phyloP scores from a whole-genome alignment of 2,797 vertebrate genomes.

The Schizothorax lantsangensis region DNA sequence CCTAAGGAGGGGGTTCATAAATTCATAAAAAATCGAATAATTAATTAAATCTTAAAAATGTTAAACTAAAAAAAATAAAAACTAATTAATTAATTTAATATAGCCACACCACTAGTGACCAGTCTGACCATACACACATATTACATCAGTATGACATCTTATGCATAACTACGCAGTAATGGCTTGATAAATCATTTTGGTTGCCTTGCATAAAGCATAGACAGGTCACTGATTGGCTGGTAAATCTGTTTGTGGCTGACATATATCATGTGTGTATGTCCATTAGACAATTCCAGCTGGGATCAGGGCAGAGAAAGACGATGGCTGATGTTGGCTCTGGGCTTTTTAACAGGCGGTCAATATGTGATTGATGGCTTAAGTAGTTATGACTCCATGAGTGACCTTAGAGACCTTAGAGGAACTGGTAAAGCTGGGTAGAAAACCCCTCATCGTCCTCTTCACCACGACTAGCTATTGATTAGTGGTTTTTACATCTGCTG shows the following conservation, averaged over 20 bases:
- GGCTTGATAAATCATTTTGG: constrained; percentile 52
- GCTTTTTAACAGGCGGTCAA: constrained; percentile 59
- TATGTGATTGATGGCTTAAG: constrained; percentile 58
- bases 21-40: too few relatives aligned
- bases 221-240: constrained; percentile 51
- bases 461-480: constrained; percentile 71
- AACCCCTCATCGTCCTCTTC: constrained; percentile 54
- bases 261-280: constrained; percentile 44
- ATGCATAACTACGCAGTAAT: constrained; percentile 50
- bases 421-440: constrained; percentile 24
- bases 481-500: constrained; percentile 65
- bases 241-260: constrained; percentile 50
- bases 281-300: constrained; percentile 43
- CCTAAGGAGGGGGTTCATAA: too few relatives aligned
- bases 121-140: not conserved
- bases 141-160: not conserved
- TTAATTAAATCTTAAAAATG: too few relatives aligned
- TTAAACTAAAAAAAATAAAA: too few relatives aligned
- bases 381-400: constrained; percentile 51
- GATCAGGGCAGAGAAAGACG: constrained; percentile 45
- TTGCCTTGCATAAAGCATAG: constrained; percentile 50
- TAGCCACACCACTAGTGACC: not conserved
- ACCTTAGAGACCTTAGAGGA: constrained; percentile 43
- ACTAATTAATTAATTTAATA: too few relatives aligned
- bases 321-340: constrained; percentile 29